These are phyloP conservation scores for Struthio camelus DNA, from an alignment of 2,113 vertebrate genomes.

Conservation along the genomic window DNA sequence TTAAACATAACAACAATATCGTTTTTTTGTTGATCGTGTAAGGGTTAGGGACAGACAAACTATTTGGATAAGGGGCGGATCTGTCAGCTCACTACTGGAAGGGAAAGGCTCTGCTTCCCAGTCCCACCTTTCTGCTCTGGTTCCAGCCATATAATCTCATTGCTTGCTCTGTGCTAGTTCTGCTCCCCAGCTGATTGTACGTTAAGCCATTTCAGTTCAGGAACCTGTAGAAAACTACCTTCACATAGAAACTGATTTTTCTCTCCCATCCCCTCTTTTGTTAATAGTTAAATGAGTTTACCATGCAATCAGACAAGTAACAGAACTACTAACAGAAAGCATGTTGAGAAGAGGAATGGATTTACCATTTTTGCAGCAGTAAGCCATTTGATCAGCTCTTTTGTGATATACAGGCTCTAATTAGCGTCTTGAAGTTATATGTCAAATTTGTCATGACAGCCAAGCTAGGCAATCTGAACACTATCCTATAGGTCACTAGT, in stretches of 20 bases:
- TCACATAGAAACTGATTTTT: not conserved
- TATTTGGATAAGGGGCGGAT: fast-evolving
- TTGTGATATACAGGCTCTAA: not conserved
- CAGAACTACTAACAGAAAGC: not conserved
- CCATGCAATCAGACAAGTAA: not conserved
- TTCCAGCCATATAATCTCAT: not conserved
- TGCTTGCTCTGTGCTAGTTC: not conserved
- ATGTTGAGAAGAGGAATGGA: not conserved
- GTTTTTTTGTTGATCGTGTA: not conserved
- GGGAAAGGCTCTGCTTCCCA: not conserved
- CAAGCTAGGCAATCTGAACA: not conserved
- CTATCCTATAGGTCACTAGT: not conserved
- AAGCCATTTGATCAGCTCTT: not conserved
- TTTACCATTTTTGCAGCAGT: not conserved
- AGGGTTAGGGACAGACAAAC: too few relatives aligned
- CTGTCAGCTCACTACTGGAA: not conserved
- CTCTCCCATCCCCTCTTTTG: fast-evolving
- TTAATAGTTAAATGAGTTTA: not conserved
- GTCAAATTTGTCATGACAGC: not conserved
- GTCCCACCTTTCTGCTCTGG: not conserved
- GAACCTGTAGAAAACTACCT: not conserved
- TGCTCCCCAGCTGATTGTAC: not conserved
- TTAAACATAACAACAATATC: not conserved
- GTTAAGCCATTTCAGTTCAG: not conserved
- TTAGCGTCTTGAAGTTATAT: not conserved